Evolutionary conservation across 2,797 vertebrate species (phyloP), one percentile per base, ranked within the genome.

Genomic region (Spinus pinus): DNA sequence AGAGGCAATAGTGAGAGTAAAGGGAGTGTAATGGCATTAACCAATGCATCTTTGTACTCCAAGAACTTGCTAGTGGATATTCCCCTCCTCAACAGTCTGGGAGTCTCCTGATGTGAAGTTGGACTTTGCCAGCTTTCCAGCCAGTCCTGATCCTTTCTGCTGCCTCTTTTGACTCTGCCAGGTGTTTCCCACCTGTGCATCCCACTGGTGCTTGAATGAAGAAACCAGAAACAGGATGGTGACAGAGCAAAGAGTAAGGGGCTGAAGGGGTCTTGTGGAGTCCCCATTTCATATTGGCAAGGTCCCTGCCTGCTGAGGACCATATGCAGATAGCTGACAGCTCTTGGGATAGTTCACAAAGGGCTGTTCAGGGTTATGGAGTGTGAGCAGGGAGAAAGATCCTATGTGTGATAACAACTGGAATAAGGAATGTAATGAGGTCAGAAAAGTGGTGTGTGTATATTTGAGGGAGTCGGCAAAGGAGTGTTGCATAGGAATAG

Each of bases 41-140:
- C 65, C 66, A 91, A 39, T 42, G 30, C 20, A 70, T 66, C 69
- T 83, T 85, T 75, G 61, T 86, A 44, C 33, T 93, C 79, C 21
- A 58, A 66, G 60, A 79, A 91, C 51, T 78, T 27, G 14, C 27
- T 65, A 30, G 75, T 93, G 75, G 50, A 71, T 81, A 25, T 88
- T 91, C 30, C 28, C 20, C 54, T 93, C 17, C 61, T 93, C 62
- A 83, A 39, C 15, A 79, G 33, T 41, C 47, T 24, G 25, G 74
- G 72, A 88, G 30, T 66, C 64, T 95, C 80, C 77, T 84, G 58
- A 70, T 50, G 60, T 81, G 54, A 81, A 94, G 65, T 20, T 70
- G 72, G 54, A 62, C 57, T 91, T 92, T 50, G 65, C 51, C 84
- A 79, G 70, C 25, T 86, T 94, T 94, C 70, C 80, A 91, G 27